A percentile compares a stretch with the other conserved stretches of the same genome.
phyloP scores from a whole-genome alignment of 2,888 invertebrate species.

The Vannuccia rotundouncinata region DNA sequence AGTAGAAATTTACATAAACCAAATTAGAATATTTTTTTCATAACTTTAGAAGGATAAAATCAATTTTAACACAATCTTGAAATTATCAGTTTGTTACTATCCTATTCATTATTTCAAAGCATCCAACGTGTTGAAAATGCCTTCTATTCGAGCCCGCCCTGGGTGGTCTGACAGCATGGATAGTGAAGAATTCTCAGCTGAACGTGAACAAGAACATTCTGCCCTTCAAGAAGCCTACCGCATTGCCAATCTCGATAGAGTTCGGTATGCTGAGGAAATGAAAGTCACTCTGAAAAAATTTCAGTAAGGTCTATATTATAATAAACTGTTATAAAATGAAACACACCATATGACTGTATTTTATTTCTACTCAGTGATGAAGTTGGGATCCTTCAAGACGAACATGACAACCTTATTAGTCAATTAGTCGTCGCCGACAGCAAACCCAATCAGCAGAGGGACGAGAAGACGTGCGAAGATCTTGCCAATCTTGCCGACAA shows the following conservation, averaged over 20 bases:
- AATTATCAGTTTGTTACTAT: no score
- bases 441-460: constrained; percentile 33
- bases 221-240: not conserved
- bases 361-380: constrained; percentile 30
- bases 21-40: no score
- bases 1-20: no score
- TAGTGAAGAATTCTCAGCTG: constrained; percentile 10
- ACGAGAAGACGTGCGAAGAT: constrained; percentile 33
- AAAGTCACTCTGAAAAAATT: not conserved
- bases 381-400: constrained; percentile 1
- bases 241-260: not conserved
- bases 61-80: no score
- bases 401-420: constrained; percentile 17
- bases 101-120: no score
- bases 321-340: no score
- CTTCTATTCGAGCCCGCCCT: not conserved
- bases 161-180: not conserved
- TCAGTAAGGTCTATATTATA: not conserved
- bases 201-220: not conserved
- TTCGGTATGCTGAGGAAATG: not conserved
- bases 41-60: no score
- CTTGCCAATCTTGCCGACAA: constrained; percentile 35
- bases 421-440: constrained; percentile 19
- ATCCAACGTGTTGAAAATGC: no score
- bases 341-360: no score